A percentile compares a stretch with the other conserved stretches of the same genome.
Conservation (phyloP, 2,113 vertebrate species). For the Anhinga anhinga region DNA sequence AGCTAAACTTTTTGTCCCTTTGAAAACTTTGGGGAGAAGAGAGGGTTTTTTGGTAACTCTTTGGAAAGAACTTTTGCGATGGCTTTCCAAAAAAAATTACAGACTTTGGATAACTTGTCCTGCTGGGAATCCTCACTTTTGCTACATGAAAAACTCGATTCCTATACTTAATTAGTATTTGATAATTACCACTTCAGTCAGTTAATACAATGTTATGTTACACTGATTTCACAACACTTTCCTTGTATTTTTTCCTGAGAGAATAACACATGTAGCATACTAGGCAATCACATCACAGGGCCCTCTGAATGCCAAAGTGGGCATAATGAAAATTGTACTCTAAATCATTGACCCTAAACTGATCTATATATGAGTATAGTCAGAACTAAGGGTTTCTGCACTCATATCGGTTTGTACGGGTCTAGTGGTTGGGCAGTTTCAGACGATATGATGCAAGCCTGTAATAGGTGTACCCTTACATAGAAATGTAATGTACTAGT, state of each 20-base stretch:
- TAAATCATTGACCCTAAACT: not conserved
- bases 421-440: not conserved
- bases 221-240: not conserved
- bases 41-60: not conserved
- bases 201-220: not conserved
- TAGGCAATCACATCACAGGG: not conserved
- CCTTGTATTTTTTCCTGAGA: not conserved
- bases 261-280: fast-evolving
- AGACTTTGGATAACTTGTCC: not conserved
- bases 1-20: not conserved
- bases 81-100: not conserved
- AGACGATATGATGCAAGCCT: not conserved
- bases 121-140: not conserved
- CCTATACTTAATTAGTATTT: not conserved
- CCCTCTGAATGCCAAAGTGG: not conserved
- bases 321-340: not conserved
- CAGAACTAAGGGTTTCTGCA: not conserved
- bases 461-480: not conserved
- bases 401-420: not conserved
- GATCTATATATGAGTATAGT: fast-evolving
- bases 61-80: not conserved
- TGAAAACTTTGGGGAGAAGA: not conserved
- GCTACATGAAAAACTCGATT: not conserved
- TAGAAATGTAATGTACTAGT: not conserved
- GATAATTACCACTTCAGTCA: not conserved